Evolutionary conservation across 2,888 invertebrate genomes (phyloP).

Genomic region (Oligia latruncula): DNA sequence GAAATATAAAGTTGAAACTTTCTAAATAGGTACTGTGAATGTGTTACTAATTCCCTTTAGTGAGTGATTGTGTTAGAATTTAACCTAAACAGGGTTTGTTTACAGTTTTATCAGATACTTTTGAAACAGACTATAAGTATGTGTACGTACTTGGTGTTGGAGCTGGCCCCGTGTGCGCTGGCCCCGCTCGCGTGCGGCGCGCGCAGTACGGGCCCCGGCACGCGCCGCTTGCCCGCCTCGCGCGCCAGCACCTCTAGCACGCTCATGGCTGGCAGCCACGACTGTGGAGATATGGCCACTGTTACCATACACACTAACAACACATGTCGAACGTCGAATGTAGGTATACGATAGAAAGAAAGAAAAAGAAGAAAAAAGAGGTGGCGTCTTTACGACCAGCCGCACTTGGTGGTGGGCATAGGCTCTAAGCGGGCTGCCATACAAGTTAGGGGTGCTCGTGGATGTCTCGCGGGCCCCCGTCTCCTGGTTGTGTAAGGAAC

Average conservation of each 20-base stretch:
- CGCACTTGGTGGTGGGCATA: no score
- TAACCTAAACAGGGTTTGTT: neutral
- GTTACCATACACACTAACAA: neutral
- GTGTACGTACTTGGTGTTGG: slow-evolving; percentile 60
- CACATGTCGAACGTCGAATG: no score
- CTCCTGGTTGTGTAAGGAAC: neutral
- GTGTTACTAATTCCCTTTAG: neutral
- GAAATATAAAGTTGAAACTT: neutral
- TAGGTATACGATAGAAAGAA: neutral
- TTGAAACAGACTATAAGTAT: neutral
- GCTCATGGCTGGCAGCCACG: slow-evolving; percentile 97
- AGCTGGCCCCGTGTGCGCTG: slow-evolving; percentile 13
- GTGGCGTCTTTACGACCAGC: neutral
- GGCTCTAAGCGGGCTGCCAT: neutral
- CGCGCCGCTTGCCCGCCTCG: slow-evolving; percentile 94
- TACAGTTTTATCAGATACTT: neutral
- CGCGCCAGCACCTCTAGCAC: slow-evolving; percentile 95
- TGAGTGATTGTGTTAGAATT: no score
- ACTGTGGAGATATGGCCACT: slow-evolving; percentile 84
- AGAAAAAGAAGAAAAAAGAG: neutral
- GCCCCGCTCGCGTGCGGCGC: slow-evolving; percentile 54
- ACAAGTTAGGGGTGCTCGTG: neutral
- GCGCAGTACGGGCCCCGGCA: slow-evolving; percentile 93
- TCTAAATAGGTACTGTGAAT: neutral
- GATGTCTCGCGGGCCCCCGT: neutral